A percentile compares a stretch with the other conserved stretches of the same genome.
phyloP scores from a whole-genome alignment of 2,797 vertebrate species.

The Oreonectes daqikongensis region DNA sequence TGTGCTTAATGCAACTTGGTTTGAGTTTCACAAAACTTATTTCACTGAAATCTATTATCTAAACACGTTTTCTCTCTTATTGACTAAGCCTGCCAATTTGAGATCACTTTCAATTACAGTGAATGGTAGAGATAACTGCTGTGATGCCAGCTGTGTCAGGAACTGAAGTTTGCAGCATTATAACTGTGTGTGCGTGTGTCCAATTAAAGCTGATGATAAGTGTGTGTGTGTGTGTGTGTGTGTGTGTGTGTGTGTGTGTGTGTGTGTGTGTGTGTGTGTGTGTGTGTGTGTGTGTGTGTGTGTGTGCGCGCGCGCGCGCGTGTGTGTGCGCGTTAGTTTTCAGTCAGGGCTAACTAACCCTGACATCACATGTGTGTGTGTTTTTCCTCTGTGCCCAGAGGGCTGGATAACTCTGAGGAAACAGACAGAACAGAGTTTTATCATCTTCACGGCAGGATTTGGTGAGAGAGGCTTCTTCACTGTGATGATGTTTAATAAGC shows the following conservation, averaged over 20 bases:
- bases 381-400: slow-evolving; percentile 54
- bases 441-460: slow-evolving; percentile 64
- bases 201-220: too few species aligned
- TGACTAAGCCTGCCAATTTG: background rate
- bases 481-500: slow-evolving; percentile 29
- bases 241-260: background rate
- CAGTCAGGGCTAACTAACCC: slow-evolving; percentile 4
- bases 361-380: slow-evolving; percentile 17
- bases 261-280: too few species aligned
- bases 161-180: background rate
- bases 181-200: background rate
- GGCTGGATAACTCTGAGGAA: slow-evolving; percentile 48
- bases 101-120: background rate
- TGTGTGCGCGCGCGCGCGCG: background rate
- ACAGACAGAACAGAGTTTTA: slow-evolving; percentile 58
- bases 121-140: background rate
- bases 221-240: background rate
- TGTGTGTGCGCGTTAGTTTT: background rate
- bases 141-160: background rate
- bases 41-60: background rate
- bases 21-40: background rate
- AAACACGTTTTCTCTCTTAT: too few species aligned
- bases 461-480: slow-evolving; percentile 56
- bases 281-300: too few species aligned
- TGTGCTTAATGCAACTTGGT: background rate